phyloP scores from a whole-genome alignment of 92 coral and sea anemone genomes.

The Actinostola sp. region DNA sequence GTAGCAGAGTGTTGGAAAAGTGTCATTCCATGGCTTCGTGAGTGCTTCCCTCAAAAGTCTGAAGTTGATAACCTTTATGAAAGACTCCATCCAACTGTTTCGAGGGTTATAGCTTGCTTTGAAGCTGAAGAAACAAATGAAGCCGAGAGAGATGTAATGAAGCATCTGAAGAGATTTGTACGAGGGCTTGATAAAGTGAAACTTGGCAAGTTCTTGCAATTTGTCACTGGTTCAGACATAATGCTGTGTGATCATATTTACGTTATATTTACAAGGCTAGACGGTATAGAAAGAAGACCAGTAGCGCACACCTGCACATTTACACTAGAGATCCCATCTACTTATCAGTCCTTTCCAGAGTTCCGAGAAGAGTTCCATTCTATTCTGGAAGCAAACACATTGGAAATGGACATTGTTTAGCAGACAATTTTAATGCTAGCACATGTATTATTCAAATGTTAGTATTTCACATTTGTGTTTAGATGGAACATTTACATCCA shows the following conservation, averaged over 20 bases:
- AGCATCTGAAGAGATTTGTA: slow-evolving; percentile 3
- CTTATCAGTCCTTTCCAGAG: slow-evolving; percentile 54
- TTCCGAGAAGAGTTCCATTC: slow-evolving; percentile 51
- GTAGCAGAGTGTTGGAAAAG: slow-evolving; percentile 57
- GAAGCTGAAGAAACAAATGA: slow-evolving; percentile 47
- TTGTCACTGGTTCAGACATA: slow-evolving; percentile 34
- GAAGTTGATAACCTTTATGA: slow-evolving; percentile 13
- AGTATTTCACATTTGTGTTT: too few species aligned
- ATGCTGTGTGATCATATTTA: slow-evolving; percentile 25
- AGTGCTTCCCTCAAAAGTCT: not conserved
- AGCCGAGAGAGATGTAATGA: slow-evolving; percentile 21
- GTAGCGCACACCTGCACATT: slow-evolving; percentile 47
- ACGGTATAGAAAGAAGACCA: slow-evolving; percentile 38
- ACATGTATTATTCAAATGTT: too few species aligned
- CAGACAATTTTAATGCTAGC: too few species aligned
- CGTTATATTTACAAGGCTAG: slow-evolving; percentile 23
- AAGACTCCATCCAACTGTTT: slow-evolving; percentile 39
- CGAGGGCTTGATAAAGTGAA: slow-evolving; percentile 7
- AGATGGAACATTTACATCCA: too few species aligned
- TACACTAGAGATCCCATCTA: slow-evolving; percentile 46
- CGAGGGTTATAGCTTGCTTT: slow-evolving; percentile 49
- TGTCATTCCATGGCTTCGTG: slow-evolving; percentile 1
- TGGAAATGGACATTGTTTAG: slow-evolving; percentile 46
- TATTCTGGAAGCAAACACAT: slow-evolving; percentile 26
- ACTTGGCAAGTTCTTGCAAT: slow-evolving; percentile 34